Evolutionary conservation across 2,797 vertebrate species (phyloP).

Genomic region (Borostomias antarcticus): DNA sequence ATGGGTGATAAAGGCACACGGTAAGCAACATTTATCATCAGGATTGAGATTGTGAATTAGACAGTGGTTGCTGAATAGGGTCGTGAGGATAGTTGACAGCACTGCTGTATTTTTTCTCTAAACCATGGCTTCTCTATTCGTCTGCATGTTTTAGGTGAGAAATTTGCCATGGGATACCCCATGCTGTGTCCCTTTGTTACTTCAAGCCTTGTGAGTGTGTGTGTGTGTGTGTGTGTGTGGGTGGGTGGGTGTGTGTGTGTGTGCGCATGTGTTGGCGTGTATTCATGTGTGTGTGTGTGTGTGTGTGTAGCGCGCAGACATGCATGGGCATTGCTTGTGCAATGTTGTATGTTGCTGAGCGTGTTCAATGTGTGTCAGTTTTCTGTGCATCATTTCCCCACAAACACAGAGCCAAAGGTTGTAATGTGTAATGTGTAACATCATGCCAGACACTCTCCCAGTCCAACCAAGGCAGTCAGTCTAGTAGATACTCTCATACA

Average conservation of each 20-base stretch:
- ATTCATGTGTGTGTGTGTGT: not conserved
- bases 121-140: not conserved
- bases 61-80: not conserved
- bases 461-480: not conserved
- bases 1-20: slow-evolving; percentile 67
- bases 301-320: not conserved
- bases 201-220: not conserved
- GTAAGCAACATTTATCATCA: slow-evolving; percentile 44
- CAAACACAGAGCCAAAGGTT: not conserved
- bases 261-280: no score
- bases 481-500: not conserved
- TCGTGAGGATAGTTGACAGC: not conserved
- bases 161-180: not conserved
- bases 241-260: not conserved
- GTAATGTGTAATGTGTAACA: not conserved
- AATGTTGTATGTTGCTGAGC: slow-evolving; percentile 2
- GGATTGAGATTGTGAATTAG: slow-evolving; percentile 3
- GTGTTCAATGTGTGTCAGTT: not conserved
- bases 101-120: not conserved
- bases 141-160: not conserved
- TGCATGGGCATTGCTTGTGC: slow-evolving; percentile 1
- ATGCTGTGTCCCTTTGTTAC: not conserved
- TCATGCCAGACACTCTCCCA: not conserved
- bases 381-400: not conserved
- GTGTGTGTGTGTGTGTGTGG: not conserved